These are phyloP conservation scores for Telmatherina bonti DNA, from an alignment of 2,797 vertebrate species.

Conservation along the genomic window DNA sequence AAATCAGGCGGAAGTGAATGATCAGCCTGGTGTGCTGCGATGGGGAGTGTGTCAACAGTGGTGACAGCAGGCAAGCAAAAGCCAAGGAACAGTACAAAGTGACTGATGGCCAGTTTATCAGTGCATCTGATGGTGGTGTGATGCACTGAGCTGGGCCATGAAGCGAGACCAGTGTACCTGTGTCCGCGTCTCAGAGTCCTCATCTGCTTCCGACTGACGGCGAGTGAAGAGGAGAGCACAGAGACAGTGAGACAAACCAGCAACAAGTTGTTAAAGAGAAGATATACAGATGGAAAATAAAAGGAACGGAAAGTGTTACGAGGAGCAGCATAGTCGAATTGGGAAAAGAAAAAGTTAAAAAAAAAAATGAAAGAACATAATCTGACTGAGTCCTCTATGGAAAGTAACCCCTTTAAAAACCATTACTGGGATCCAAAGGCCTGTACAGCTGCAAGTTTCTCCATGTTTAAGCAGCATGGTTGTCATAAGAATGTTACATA, in stretches of 20 bases:
- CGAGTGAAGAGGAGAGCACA: conserved; percentile 69
- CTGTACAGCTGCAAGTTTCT: neutral
- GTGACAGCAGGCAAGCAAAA: conserved; percentile 43
- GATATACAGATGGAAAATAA: neutral
- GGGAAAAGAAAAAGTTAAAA: neutral
- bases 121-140: conserved; percentile 51
- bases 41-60: conserved; percentile 23
- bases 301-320: conserved; percentile 14
- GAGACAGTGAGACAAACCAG: conserved; percentile 50
- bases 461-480: neutral
- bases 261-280: conserved; percentile 7
- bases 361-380: neutral
- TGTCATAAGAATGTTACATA: neutral
- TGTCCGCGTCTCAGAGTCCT: conserved; percentile 91
- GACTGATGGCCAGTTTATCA: conserved; percentile 55
- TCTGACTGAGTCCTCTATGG: neutral
- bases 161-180: conserved; percentile 87
- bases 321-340: too few relatives aligned
- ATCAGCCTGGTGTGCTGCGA: conserved; percentile 38
- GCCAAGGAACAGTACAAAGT: conserved; percentile 35
- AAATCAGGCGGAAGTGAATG: conserved; percentile 37
- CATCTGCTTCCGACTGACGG: conserved; percentile 96
- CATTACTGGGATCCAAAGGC: neutral
- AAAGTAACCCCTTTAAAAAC: neutral
- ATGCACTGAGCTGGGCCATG: conserved; percentile 63